These are phyloP conservation scores for Drosophila leonis DNA, from an alignment of 2,888 invertebrate species.

Conservation along the genomic window DNA sequence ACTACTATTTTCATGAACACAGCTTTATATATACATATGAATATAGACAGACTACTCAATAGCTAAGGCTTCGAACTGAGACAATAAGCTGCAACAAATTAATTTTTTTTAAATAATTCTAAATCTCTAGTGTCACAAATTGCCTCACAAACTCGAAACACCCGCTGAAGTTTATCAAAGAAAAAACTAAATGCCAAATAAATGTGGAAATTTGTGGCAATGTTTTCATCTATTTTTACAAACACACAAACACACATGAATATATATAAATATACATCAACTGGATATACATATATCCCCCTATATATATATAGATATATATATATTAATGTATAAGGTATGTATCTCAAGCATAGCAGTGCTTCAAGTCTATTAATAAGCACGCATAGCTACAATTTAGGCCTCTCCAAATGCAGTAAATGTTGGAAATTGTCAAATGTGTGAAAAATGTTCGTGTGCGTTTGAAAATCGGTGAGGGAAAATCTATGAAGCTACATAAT, in stretches of 20 bases:
- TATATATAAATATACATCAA: neutral
- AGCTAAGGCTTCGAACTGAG: too few relatives aligned
- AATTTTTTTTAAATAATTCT: too few relatives aligned
- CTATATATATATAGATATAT: neutral
- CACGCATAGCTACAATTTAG: slow-evolving; percentile 50
- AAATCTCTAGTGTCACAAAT: neutral
- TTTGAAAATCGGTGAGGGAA: too few relatives aligned
- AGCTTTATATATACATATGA: too few relatives aligned
- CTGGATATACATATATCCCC: slow-evolving; percentile 4
- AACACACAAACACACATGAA: slow-evolving; percentile 15
- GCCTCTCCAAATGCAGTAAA: slow-evolving; percentile 69
- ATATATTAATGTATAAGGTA: slow-evolving; percentile 2
- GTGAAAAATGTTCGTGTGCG: slow-evolving; percentile 13
- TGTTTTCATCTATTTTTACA: slow-evolving; percentile 68
- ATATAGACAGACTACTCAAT: too few relatives aligned
- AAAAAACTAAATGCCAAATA: slow-evolving; percentile 35
- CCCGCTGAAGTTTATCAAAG: neutral
- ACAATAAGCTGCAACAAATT: too few relatives aligned
- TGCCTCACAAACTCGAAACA: neutral
- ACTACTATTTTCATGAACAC: too few relatives aligned
- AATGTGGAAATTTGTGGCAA: slow-evolving; percentile 56
- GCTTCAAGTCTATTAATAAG: slow-evolving; percentile 42
- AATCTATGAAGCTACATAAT: slow-evolving; percentile 39
- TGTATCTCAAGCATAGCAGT: slow-evolving; percentile 11
- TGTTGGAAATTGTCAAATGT: slow-evolving; percentile 38